A percentile compares a stretch with the other conserved stretches of the same genome.
These are phyloP conservation scores for Meta bourneti DNA, from an alignment of 2,888 invertebrate species.

Conservation along the genomic window DNA sequence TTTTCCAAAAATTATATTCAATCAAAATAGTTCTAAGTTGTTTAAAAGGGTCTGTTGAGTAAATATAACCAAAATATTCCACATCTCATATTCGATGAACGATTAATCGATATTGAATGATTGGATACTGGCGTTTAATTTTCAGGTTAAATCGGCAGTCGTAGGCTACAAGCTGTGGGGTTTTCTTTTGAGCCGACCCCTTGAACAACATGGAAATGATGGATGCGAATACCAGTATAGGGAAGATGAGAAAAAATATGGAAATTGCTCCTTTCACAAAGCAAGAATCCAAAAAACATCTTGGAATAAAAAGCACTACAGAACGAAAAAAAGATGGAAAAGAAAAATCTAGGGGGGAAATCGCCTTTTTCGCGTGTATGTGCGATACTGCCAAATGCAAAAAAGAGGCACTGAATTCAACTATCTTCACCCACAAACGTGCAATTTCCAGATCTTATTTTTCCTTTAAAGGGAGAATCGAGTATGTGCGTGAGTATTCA, in stretches of 20 bases:
- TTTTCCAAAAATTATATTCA: no score
- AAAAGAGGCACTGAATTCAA: conserved; percentile 59
- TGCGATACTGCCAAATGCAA: conserved; percentile 54
- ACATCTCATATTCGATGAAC: no score
- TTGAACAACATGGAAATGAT: conserved; percentile 59
- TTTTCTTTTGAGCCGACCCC: conserved; percentile 50
- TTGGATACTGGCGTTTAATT: not conserved
- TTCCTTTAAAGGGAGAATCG: conserved; percentile 2
- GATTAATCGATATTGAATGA: no score
- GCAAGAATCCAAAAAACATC: conserved; percentile 49
- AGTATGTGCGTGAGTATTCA: conserved; percentile 45
- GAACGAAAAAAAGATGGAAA: conserved; percentile 22
- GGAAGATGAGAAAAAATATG: conserved; percentile 57
- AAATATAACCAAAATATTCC: no score
- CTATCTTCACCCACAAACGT: conserved; percentile 61
- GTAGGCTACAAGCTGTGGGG: not conserved
- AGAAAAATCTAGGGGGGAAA: conserved; percentile 8
- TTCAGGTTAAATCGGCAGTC: not conserved
- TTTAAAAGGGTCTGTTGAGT: no score
- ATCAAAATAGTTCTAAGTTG: no score
- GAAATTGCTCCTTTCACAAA: conserved; percentile 56
- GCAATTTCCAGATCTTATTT: conserved; percentile 61
- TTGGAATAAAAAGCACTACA: conserved; percentile 50
- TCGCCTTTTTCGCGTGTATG: conserved; percentile 54
- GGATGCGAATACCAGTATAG: conserved; percentile 46